Conservation (phyloP, 2,797 vertebrate species). For the Eospalax fontanierii region DNA sequence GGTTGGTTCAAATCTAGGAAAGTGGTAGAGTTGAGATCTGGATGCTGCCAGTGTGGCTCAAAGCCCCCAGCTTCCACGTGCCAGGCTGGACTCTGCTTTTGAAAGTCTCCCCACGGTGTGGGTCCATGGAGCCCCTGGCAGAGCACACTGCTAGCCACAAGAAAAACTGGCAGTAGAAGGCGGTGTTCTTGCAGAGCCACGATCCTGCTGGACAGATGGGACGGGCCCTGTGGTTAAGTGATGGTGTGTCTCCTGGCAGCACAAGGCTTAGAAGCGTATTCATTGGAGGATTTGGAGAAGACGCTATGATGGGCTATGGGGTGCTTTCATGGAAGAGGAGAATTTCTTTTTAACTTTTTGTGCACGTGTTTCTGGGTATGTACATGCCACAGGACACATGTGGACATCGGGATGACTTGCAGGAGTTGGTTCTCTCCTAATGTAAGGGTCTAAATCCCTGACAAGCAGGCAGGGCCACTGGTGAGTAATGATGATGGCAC, state of each 20-base stretch:
- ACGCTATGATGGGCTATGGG: not conserved
- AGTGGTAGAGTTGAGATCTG: not conserved
- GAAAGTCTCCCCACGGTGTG: not conserved
- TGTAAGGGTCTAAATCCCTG: too few species aligned
- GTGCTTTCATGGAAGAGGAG: not conserved
- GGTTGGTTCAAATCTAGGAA: not conserved
- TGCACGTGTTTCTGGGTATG: not conserved
- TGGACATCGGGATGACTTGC: too few species aligned
- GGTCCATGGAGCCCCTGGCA: not conserved
- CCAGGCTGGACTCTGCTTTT: not conserved
- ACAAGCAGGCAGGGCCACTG: too few species aligned
- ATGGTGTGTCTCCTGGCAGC: not conserved
- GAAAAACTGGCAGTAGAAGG: not conserved
- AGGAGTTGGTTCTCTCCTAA: too few species aligned
- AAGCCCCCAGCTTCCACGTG: not conserved
- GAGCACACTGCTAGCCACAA: not conserved
- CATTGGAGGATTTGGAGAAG: not conserved
- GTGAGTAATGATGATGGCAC: too few species aligned
- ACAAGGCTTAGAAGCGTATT: not conserved
- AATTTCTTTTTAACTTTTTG: not conserved
- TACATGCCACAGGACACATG: too few species aligned
- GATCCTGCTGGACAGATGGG: not conserved
- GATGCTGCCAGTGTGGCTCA: not conserved
- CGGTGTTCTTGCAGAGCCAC: not conserved
- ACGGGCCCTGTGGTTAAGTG: not conserved